Conservation (phyloP, 2,888 invertebrate genomes). For the Cerastoderma edule region DNA sequence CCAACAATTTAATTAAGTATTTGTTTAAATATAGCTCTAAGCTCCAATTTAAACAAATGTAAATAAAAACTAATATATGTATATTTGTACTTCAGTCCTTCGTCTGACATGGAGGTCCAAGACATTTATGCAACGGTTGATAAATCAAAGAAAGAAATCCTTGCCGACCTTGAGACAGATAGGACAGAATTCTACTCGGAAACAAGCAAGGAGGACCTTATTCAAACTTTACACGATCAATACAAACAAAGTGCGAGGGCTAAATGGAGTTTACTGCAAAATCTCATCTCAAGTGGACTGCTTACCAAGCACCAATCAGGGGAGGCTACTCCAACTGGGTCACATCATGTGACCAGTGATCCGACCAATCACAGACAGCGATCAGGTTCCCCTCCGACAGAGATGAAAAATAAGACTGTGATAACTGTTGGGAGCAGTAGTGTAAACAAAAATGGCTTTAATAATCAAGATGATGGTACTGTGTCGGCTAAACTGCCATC, state of each 20-base stretch:
- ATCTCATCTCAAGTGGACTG: constrained; percentile 33
- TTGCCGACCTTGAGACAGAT: constrained; percentile 60
- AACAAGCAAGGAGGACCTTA: constrained; percentile 56
- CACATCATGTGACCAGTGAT: constrained; percentile 6
- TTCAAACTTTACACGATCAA: constrained; percentile 52
- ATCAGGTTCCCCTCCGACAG: constrained; percentile 16
- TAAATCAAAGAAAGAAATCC: constrained; percentile 33
- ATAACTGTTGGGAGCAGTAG: constrained; percentile 35
- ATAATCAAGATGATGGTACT: background rate
- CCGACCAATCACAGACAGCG: constrained; percentile 34
- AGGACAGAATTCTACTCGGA: constrained; percentile 58
- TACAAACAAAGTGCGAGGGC: constrained; percentile 50
- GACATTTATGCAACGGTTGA: background rate
- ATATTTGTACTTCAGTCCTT: constrained; percentile 22
- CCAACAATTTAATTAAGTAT: too few relatives aligned
- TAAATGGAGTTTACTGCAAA: constrained; percentile 57
- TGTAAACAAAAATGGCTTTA: constrained; percentile 8
- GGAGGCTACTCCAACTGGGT: constrained; percentile 4
- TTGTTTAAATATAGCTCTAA: too few relatives aligned
- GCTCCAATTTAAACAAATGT: too few relatives aligned
- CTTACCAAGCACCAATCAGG: constrained; percentile 15
- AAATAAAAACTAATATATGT: too few relatives aligned
- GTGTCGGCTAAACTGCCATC: constrained; percentile 27
- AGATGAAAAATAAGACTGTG: constrained; percentile 33
- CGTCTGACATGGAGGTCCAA: background rate